Base-by-base conservation (phyloP, 1,140 invertebrate genomes). In the Tetramorium parvispinum region DNA sequence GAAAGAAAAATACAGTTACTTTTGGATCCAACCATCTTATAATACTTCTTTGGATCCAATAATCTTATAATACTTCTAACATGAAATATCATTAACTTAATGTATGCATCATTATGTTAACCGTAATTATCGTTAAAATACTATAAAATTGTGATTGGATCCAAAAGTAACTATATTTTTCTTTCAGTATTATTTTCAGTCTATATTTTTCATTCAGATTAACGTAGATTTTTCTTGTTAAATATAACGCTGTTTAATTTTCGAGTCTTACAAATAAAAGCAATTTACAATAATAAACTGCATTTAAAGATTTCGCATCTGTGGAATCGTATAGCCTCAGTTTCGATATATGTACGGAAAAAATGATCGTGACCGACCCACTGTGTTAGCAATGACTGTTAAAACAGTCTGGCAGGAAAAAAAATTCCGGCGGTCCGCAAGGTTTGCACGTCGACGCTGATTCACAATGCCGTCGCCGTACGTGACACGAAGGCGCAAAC, bases 401-500 rank as follows among this genome's bases (percentile, higher is more conserved):
- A 73, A 83, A 83, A 37, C 68, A 75, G n/a, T 59, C 13, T 75
- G 37, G 13, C 40, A 27, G 65, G 10, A 43, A 66, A 66, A 68
- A 73, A 53, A 75, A 75, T 83, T 75, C 68, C 53, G 43, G 3
- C 68, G 55, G 10, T 75, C 63, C 57, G 88, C 49, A 75, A 71
- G 63, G 63, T 75, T 83, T 8, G 68, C 51, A 76, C 37, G 70
- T 53, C 53, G 40, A 27, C 43, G 55, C 24, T 85, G 82, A 85
- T 65, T 85, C 73, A 65, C 59, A 46, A 65, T 43, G 57, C 32
- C 32, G 57, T 53, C 53, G 37, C 40, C 18, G 40, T 85, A 78
- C 57, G 73, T 78, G 82, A 63, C 73, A 57, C 71, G 75, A 43
- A 86, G 49, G 49, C 37, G 77, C 49, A 71, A 81, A 82, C 76